Conservation (phyloP, 2,888 invertebrate genomes). For the Phortica okadai region DNA sequence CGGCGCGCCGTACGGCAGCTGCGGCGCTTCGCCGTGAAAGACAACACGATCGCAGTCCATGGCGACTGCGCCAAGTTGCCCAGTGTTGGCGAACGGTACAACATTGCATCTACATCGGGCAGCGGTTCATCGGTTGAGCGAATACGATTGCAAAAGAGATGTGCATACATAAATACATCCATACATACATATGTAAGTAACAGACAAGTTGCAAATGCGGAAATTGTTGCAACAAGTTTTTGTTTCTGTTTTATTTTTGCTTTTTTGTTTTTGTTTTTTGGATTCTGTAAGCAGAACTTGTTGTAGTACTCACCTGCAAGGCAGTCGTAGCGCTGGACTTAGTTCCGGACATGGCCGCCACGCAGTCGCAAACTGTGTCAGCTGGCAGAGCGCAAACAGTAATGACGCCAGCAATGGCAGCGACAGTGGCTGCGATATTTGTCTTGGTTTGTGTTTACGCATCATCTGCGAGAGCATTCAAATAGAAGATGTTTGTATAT, state of each 20-base stretch:
- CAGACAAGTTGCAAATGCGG: conserved; percentile 53
- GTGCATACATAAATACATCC: background rate
- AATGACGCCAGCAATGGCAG: conserved; percentile 49
- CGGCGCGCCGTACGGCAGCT: conserved; percentile 87
- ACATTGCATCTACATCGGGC: conserved; percentile 77
- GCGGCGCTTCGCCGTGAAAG: conserved; percentile 86
- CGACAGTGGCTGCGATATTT: conserved; percentile 51
- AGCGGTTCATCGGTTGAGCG: background rate
- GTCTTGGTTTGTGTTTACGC: conserved; percentile 15
- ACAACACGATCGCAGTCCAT: conserved; percentile 91
- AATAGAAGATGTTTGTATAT: too few relatives aligned
- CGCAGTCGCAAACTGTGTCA: conserved; percentile 68
- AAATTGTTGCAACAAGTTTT: conserved; percentile 40
- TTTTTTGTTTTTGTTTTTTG: conserved; percentile 22
- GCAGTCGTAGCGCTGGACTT: conserved; percentile 85
- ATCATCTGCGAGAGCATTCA: conserved; percentile 41
- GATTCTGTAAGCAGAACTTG: conserved; percentile 25
- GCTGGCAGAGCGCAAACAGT: conserved; percentile 65
- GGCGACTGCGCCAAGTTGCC: conserved; percentile 79
- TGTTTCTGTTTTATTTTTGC: background rate
- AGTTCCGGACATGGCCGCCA: conserved; percentile 88
- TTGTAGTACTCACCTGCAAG: conserved; percentile 79
- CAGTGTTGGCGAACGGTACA: conserved; percentile 77
- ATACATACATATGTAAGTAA: conserved; percentile 52
- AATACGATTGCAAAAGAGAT: background rate